Percentiles rank a stretch among this genome's conserved stretches.
phyloP scores from a whole-genome alignment of 2,888 invertebrate genomes.

The Phengaris alcon region DNA sequence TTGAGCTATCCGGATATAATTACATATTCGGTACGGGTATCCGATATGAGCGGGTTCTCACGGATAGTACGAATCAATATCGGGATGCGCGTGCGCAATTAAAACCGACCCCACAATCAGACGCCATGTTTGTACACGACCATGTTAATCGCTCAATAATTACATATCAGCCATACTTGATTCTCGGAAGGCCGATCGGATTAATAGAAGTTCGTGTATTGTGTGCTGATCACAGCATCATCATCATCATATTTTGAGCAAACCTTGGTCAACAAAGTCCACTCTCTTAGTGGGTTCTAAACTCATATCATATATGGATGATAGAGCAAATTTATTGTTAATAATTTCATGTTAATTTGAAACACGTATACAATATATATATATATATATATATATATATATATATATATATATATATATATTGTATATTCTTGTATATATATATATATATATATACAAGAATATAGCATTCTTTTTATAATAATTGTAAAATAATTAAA shows the following conservation, averaged over 20 bases:
- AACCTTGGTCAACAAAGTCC: no score
- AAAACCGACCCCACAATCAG: slow-evolving; percentile 78
- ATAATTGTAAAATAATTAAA: no score
- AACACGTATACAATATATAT: no score
- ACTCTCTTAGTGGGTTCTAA: no score
- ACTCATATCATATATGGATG: no score
- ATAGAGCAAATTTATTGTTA: no score
- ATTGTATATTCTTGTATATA: no score
- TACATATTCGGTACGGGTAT: slow-evolving; percentile 16
- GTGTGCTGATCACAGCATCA: not conserved
- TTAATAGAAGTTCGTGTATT: slow-evolving; percentile 59
- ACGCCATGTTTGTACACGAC: slow-evolving; percentile 79
- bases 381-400: no score
- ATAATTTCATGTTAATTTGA: no score
- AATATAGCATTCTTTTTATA: no score
- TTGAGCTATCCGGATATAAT: slow-evolving; percentile 16
- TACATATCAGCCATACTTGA: slow-evolving; percentile 73
- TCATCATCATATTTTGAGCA: not conserved
- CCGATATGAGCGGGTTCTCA: slow-evolving; percentile 10
- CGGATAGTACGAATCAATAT: slow-evolving; percentile 51
- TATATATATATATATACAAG: no score
- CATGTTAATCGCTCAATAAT: slow-evolving; percentile 79
- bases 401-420: no score
- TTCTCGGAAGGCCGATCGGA: slow-evolving; percentile 77
- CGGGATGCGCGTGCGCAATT: slow-evolving; percentile 78